Evolutionary conservation across 2,888 invertebrate species (phyloP), one percentile per base, ranked within the genome.

Genomic region (Hemithea aestivaria): DNA sequence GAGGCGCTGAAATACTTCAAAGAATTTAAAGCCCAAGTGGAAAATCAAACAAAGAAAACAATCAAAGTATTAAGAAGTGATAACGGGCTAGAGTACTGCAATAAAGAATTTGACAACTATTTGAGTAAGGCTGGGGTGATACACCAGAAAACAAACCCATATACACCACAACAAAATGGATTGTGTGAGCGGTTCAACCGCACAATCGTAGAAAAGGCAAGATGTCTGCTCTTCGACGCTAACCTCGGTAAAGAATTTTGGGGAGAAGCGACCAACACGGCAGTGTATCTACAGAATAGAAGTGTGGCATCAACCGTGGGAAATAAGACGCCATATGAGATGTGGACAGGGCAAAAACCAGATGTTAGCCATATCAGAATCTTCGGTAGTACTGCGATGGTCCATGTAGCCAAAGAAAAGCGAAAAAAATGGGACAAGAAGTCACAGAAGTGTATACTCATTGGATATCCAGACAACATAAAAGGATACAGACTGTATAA

Each of bases 201-300:
- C 6, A 21, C 21, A 21, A 6, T 21, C 7, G 7, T 21, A 21
- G 21, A 21, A 21, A 31, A 7, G 21, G 21, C 21, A 6, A 21
- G 21, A 21, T 46, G 44, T 35, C 12, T 45, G 6, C 20, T 47
- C 5, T 47, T 43, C 35, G 43, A 45, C 44, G 47, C 44, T 6
- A 9, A 30, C 1, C 9, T 45, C 7, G 24, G 10, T 0, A 53
- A 45, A 34, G 20, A 36, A 10, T 43, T 48, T 27, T 50, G 48
- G 50, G 48, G 27, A 8, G 53, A 53, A 23, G 50, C 50, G 4
- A 23, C 32, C 4, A 46, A 51, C 21, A 48, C 50, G 6, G 53
- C 53, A 10, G 48, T 53, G 10, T 51, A 48, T 23, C 24, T 53
- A n/a, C 42, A 45, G 27, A 46, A 46, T 27, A 9, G 34, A 30